phyloP scores from a whole-genome alignment of 2,797 vertebrate species.

The Oreochromis grahami region DNA sequence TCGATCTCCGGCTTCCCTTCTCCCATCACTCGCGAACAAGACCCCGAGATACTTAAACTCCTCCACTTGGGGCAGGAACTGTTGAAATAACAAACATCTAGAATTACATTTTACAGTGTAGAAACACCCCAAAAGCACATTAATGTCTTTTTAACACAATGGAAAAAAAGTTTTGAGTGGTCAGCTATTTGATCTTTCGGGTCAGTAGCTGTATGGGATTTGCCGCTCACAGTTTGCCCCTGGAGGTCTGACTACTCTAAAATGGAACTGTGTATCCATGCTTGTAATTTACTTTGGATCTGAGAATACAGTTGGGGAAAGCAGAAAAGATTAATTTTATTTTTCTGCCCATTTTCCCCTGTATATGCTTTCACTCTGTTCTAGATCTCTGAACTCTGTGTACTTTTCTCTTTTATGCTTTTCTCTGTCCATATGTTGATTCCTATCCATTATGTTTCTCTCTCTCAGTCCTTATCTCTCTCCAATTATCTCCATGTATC shows the following conservation, averaged over 20 bases:
- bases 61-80: no score
- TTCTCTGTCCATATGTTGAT: background rate
- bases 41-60: no score
- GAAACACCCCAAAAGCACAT: background rate
- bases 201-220: slow-evolving; percentile 36
- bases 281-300: slow-evolving; percentile 38
- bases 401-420: background rate
- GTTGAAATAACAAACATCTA: no score
- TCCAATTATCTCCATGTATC: background rate
- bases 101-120: no score
- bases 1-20: no score
- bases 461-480: background rate
- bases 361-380: background rate
- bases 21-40: no score
- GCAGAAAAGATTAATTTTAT: background rate
- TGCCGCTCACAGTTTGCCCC: background rate
- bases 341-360: background rate
- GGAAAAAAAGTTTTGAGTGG: background rate
- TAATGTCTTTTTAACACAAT: background rate
- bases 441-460: background rate
- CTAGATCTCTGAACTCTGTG: background rate
- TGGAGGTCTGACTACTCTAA: slow-evolving; percentile 31
- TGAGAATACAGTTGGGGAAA: slow-evolving; percentile 1
- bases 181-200: slow-evolving; percentile 23
- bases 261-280: slow-evolving; percentile 31